Conservation (phyloP, 2,888 invertebrate genomes). For the Ephialtes manifestator region DNA sequence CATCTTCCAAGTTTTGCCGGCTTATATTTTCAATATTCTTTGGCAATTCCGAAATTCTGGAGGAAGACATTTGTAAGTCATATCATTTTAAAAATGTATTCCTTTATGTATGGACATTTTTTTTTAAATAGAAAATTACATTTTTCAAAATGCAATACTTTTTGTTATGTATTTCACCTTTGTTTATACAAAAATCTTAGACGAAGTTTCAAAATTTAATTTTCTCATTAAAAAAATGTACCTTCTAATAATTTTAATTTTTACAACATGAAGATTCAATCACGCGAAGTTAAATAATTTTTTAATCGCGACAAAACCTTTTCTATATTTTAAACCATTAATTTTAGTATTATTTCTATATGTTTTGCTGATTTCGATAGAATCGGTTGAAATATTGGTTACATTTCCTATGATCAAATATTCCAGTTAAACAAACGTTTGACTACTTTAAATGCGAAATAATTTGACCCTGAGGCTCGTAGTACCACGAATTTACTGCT, state of each 20-base stretch:
- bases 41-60: conserved; percentile 53
- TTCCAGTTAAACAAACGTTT: not conserved
- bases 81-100: not conserved
- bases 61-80: conserved; percentile 60
- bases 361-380: not conserved
- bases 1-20: conserved; percentile 77
- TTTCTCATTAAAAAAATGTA: too few species aligned
- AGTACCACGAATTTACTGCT: not conserved
- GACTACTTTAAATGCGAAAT: not conserved
- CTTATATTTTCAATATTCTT: conserved; percentile 70
- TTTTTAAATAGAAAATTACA: not conserved
- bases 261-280: too few species aligned
- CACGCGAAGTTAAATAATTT: not conserved
- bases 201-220: too few species aligned
- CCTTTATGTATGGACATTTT: not conserved
- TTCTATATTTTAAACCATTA: too few species aligned
- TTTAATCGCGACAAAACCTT: not conserved
- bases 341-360: too few species aligned
- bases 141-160: too few species aligned
- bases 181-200: too few species aligned
- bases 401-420: not conserved
- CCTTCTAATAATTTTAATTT: too few species aligned
- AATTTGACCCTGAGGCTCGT: not conserved
- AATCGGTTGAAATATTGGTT: not conserved
- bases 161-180: too few species aligned